A percentile compares a stretch with the other conserved stretches of the same genome.
Conservation (phyloP, 2,113 vertebrate genomes). For the Tragelaphus strepsiceros region DNA sequence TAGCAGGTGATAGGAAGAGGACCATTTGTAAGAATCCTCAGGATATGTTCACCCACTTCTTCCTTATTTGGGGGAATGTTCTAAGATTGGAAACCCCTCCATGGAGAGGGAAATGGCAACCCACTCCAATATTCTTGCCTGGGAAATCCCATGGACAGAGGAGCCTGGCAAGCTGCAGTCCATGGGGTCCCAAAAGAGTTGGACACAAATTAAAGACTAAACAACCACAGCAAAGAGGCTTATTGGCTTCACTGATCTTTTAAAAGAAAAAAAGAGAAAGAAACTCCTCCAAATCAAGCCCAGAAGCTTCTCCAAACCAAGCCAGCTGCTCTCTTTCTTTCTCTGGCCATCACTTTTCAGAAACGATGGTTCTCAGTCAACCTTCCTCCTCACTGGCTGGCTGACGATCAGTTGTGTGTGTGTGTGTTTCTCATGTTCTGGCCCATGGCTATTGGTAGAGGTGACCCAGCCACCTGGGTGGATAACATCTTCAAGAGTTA, state of each 20-base stretch:
- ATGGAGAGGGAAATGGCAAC: neutral
- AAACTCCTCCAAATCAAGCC: neutral
- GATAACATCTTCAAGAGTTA: neutral
- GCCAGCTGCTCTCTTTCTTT: neutral
- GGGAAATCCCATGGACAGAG: neutral
- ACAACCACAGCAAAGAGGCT: neutral
- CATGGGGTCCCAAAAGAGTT: neutral
- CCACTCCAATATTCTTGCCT: neutral
- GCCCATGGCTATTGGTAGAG: neutral
- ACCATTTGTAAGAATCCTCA: neutral
- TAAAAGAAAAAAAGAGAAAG: neutral
- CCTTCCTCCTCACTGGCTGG: neutral
- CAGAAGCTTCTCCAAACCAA: neutral
- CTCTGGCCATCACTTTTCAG: neutral
- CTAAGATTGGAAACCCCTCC: neutral
- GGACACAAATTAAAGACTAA: neutral
- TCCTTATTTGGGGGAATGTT: neutral
- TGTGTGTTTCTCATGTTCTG: neutral
- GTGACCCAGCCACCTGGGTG: neutral
- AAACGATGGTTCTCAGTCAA: no score
- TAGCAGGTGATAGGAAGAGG: accelerated
- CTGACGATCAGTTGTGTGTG: no score
- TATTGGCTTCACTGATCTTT: neutral
- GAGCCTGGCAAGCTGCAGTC: neutral
- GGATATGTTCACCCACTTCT: neutral